Base-by-base conservation (phyloP, 2,113 vertebrate species). In the Antennarius striatus region DNA sequence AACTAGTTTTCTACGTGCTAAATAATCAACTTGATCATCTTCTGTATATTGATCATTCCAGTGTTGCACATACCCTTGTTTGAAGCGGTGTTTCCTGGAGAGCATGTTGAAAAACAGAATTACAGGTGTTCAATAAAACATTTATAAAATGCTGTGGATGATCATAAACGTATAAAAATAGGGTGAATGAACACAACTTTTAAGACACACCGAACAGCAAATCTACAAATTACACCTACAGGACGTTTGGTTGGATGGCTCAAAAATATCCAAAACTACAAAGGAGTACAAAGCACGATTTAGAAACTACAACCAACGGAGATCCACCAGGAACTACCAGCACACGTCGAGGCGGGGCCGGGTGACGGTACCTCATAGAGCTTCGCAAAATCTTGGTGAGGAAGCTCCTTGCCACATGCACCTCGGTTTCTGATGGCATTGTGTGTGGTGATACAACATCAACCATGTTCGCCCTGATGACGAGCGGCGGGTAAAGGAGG, bases 321-420 rank as follows among this genome's bases (percentile, higher is more conserved):
- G 42, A 10, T 17, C 55, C 66, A 68, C 15, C 29, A 68, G 10
- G 16, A 58, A n/a, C 68, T 75, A 83, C 13, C 50, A 48, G 56
- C 4, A 29, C 53, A 52, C 50, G 45, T 10, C 16, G 1, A 32
- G 54, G 14, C 9, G 8, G 0, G 40, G 17, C 63, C 13, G 22
- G 1, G 28, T 49, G 9, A 30, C 15, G 57, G 69, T 95, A 95
- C 95, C 95, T 96, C 94, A 95, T 93, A 2, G 95, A 95, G 85
- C 91, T 95, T 82, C 92, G 93, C 85, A 96, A 91, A 88, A 95
- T 94, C 94, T 95, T 96, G 60, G 73, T 93, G 75, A 96, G 94
- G 84, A 94, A 95, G 86, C 82, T 92, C 72, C 93, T 93, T 0
- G 95, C 95, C 89, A 93, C 70, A 15, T 90, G 89, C 78, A 94